Evolutionary conservation across 2,113 vertebrate species (phyloP), one percentile per base, ranked within the genome.

Genomic region (Phylloscopus trochiloides): DNA sequence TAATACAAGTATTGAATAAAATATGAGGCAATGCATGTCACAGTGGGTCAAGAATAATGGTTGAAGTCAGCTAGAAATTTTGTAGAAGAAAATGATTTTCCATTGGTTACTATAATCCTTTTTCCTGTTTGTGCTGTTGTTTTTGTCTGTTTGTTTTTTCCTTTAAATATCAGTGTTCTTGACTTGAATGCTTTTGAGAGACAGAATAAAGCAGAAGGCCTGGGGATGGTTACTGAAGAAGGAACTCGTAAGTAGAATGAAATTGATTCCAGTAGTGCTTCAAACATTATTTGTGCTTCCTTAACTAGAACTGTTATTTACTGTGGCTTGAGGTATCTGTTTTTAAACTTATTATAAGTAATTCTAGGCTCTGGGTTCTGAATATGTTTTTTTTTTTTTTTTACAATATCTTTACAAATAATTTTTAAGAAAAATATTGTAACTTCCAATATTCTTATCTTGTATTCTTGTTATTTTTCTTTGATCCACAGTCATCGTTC

Each of bases 201-300:
- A 92, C 99, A 99, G 97, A 99, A 99, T 95, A 99, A 99, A 98
- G 99, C 99, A 8, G 99, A 99, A 98, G 99, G 99, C 96, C 98
- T 99, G 95, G 99, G 99, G 70, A 99, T 99, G 99, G 99, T 99
- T 59, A 99, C 99, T 81, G 99, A 99, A 97, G 99, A 99, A 96
- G 99, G 99, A 97, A 99, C 99, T 98, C 98, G 99, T 99, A 98
- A 99, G 99, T 99, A 85, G 47, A 66, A 85, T 40, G 17, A 92
- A 94, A 94, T 68, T 77, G 52, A 89, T 94, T 91, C 45, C 91
- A 62, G 28, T 73, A 79, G 34, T 51, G n/a, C 61, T 96, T 95
- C 42, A 94, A 91, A 82, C n/a, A 31, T 75, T 89, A 84, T 79
- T 81, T 83, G 14, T 81, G 9, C 82, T 93, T 87, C 73, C 68